phyloP scores from a whole-genome alignment of 2,797 vertebrate genomes.

The Sebastes diploproa region DNA sequence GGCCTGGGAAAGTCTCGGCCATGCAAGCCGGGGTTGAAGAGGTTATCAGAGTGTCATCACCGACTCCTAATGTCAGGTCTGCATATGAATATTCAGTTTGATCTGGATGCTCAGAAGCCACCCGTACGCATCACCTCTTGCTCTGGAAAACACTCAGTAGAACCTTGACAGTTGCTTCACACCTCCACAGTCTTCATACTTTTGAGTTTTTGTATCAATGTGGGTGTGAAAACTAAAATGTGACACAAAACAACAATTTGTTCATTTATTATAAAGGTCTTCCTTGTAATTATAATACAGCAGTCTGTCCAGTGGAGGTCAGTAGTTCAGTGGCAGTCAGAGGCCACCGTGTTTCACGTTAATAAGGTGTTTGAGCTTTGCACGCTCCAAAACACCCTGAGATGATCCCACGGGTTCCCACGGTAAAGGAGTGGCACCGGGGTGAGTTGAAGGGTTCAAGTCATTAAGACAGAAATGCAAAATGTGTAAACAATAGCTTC shows the following conservation, averaged over 20 bases:
- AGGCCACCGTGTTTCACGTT: slow-evolving; percentile 7
- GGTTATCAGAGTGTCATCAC: slow-evolving; percentile 24
- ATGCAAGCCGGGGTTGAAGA: slow-evolving; percentile 19
- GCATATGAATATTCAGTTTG: neutral
- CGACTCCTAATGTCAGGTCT: neutral
- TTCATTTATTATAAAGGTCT: neutral
- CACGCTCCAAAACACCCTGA: slow-evolving; percentile 57
- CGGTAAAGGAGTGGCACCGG: neutral
- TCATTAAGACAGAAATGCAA: neutral
- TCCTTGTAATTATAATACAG: neutral
- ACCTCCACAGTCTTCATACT: neutral
- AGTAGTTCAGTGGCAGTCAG: slow-evolving; percentile 3
- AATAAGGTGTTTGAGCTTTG: slow-evolving; percentile 50
- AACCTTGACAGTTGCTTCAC: neutral
- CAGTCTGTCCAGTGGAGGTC: neutral
- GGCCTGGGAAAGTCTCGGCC: slow-evolving; percentile 62
- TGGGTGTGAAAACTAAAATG: neutral
- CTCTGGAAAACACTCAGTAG: neutral
- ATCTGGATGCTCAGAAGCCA: neutral
- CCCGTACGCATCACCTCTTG: rapidly evolving
- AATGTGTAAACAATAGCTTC: neutral
- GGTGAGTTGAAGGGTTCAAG: slow-evolving; percentile 15
- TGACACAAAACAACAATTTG: neutral
- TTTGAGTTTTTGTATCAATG: neutral
- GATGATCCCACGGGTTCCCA: slow-evolving; percentile 47